Conservation (phyloP, 2,113 vertebrate species). For the Microcebus griseorufus region DNA sequence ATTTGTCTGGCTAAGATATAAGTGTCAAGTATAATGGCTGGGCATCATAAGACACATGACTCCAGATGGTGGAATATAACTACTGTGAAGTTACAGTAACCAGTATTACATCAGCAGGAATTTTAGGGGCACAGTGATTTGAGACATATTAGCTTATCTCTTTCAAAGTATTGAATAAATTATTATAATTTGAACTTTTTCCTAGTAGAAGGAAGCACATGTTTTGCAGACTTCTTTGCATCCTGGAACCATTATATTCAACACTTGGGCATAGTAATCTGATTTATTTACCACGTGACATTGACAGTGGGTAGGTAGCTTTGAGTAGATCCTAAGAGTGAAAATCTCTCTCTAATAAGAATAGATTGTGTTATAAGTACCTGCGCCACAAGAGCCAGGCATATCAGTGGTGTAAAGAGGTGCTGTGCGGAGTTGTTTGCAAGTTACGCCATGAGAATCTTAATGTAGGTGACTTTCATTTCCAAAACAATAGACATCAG, state of each 20-base stretch:
- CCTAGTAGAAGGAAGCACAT: neutral
- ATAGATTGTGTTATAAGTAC: neutral
- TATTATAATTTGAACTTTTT: neutral
- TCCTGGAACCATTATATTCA: neutral
- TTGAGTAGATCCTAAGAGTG: neutral
- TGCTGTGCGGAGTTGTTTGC: too few species aligned
- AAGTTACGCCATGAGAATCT: too few species aligned
- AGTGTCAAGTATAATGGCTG: neutral
- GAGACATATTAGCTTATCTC: neutral
- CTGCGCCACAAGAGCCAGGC: too few species aligned
- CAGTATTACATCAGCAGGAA: neutral
- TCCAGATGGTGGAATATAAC: neutral
- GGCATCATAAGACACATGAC: neutral
- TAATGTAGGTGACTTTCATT: too few species aligned
- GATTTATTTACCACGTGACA: neutral
- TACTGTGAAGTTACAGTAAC: neutral
- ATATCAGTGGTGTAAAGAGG: too few species aligned
- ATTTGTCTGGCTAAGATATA: neutral
- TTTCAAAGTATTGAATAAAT: neutral
- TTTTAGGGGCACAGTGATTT: neutral
- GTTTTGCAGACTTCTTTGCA: neutral
- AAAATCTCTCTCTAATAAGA: neutral
- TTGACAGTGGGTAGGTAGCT: neutral
- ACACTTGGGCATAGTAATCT: neutral
- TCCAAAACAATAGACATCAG: too few species aligned